A percentile compares a stretch with the other conserved stretches of the same genome.
Conservation (phyloP, 2,113 vertebrate genomes). For the Stegostoma tigrinum region DNA sequence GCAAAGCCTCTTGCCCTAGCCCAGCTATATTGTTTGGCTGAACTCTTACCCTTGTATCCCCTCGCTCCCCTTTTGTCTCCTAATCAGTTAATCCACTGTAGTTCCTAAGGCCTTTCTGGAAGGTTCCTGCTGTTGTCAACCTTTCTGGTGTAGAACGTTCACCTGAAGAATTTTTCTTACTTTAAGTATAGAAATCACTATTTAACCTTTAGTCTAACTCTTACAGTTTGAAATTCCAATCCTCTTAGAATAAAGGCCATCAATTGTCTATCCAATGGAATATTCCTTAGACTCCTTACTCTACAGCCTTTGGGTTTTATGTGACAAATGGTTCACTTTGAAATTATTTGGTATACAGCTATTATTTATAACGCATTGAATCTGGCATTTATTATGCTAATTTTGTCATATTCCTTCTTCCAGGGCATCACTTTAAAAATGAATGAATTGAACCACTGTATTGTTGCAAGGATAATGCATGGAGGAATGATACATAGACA, state of each 20-base stretch:
- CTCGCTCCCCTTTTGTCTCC: too few relatives aligned
- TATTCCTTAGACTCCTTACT: not conserved
- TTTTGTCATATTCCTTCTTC: conserved; percentile 40
- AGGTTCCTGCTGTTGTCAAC: too few relatives aligned
- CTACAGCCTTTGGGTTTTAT: not conserved
- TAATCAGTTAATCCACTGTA: too few relatives aligned
- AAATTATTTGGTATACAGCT: not conserved
- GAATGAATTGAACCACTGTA: conserved; percentile 96
- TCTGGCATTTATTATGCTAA: not conserved
- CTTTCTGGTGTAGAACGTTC: too few relatives aligned
- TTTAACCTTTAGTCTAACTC: not conserved
- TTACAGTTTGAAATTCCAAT: not conserved
- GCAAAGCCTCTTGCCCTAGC: too few relatives aligned
- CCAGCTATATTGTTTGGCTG: too few relatives aligned
- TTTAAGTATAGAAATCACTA: too few relatives aligned
- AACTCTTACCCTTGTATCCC: too few relatives aligned
- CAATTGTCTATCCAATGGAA: not conserved
- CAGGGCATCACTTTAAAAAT: conserved; percentile 98
- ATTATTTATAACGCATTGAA: not conserved
- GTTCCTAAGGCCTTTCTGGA: too few relatives aligned
- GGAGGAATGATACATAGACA: conserved; percentile 98
- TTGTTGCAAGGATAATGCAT: conserved; percentile 96
- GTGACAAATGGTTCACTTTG: not conserved
- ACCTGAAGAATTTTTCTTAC: too few relatives aligned
- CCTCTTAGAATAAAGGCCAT: not conserved